Conservation (phyloP, 1,140 invertebrate species). For the Nylanderia fulva region DNA sequence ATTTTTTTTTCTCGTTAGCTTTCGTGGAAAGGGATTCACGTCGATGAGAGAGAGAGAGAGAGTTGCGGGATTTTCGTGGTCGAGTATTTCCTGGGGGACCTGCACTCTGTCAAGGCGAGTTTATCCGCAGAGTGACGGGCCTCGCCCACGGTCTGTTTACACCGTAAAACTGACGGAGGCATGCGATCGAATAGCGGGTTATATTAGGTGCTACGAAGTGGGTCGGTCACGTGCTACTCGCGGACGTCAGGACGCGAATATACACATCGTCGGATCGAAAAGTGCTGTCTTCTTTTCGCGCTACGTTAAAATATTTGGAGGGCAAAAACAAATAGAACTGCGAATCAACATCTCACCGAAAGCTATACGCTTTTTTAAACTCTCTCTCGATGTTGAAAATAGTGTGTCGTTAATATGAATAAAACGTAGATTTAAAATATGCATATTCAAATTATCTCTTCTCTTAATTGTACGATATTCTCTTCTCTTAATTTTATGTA, state of each 20-base stretch:
- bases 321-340: neutral
- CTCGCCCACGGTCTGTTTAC: conserved; percentile 68
- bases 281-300: conserved; percentile 38
- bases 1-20: conserved; percentile 6
- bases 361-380: neutral
- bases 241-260: conserved; percentile 11
- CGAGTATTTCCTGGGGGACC: conserved; percentile 71
- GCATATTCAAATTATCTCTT: neutral
- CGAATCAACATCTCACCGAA: conserved; percentile 2
- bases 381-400: conserved; percentile 1
- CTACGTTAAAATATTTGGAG: neutral
- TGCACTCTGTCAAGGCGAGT: conserved; percentile 74
- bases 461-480: neutral
- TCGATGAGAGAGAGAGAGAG: conserved; percentile 11
- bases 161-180: conserved; percentile 70
- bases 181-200: conserved; percentile 69
- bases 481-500: neutral
- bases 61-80: conserved; percentile 64
- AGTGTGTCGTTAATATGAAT: neutral
- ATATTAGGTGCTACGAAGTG: conserved; percentile 71
- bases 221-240: conserved; percentile 53
- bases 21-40: conserved; percentile 66
- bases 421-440: neutral
- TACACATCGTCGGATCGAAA: conserved; percentile 18
- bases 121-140: conserved; percentile 71